A percentile compares a stretch with the other conserved stretches of the same genome.
Evolutionary conservation across 1,140 invertebrate species (phyloP).

Genomic region (Amyelois transitella): DNA sequence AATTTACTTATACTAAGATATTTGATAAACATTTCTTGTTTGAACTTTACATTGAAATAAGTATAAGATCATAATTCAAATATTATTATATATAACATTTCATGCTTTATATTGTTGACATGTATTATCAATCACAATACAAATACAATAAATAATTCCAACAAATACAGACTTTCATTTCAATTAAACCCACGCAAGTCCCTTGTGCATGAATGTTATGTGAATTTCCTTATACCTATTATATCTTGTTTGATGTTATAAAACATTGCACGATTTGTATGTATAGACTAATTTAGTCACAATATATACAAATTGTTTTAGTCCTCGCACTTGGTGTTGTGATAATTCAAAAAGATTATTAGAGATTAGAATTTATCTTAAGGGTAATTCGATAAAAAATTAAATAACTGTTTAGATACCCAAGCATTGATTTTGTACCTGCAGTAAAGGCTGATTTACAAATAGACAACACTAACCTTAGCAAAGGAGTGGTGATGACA

Average conservation of each 20-base stretch:
- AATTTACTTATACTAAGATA: not conserved
- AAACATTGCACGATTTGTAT: not conserved
- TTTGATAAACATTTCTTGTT: too few relatives aligned
- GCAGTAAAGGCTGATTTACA: too few relatives aligned
- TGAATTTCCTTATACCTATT: not conserved
- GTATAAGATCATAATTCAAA: not conserved
- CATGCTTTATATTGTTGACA: not conserved
- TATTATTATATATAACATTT: not conserved
- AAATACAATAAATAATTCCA: conserved; percentile 38
- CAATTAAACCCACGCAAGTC: conserved; percentile 7
- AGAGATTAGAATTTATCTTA: too few relatives aligned
- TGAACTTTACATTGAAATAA: conserved; percentile 4
- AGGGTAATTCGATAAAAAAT: too few relatives aligned
- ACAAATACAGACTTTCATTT: conserved; percentile 49
- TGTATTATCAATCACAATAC: not conserved
- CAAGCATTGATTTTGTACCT: too few relatives aligned
- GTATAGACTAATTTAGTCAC: too few relatives aligned
- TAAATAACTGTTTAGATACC: too few relatives aligned
- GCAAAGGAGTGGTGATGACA: too few relatives aligned
- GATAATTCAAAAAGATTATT: not conserved
- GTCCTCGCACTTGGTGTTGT: not conserved
- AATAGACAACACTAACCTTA: too few relatives aligned
- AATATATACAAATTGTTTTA: not conserved
- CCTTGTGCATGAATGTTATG: not conserved
- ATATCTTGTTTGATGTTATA: not conserved